Base-by-base conservation (phyloP, 2,888 invertebrate genomes). In the Mongoloraphidia duomilia region DNA sequence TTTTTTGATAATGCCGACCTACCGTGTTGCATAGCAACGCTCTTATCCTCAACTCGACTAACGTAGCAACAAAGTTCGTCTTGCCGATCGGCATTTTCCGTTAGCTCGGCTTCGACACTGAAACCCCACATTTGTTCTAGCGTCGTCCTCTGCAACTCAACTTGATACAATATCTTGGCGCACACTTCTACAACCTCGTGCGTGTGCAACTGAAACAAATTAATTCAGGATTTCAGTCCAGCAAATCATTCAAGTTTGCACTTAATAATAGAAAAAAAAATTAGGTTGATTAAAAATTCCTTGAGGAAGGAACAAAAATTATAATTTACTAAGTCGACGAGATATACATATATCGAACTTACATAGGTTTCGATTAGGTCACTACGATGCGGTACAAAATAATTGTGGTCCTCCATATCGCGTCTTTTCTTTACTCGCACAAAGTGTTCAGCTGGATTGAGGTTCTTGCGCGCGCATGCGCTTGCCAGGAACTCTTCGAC, bases 81-180 rank as follows among this genome's bases (percentile, higher is more conserved):
- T 67, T 95, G 94, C 47, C 92, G 75, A 67, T 95, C 95, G 9
- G 91, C 84, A 69, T 95, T 95, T 68, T 95, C 94, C 54, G 94
- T 92, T 51, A 96, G 77, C 70, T 96, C 95, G 3, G 95, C 95
- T 69, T 96, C 96, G 46, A 96, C 94, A 55, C 91, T 91, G 73
- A 96, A 93, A 58, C 96, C 96, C 88, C 95, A 96, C 88, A 94
- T 92, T 67, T 91, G 89, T 61, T 94, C 93, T 61, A 91, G 75
- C 9, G 90, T 88, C 56, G 82, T 84, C 53, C 95, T 78, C 60
- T 88, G 86, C 62, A 96, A 75, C 67, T 95, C 94, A 58, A 95
- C 91, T 77, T 95, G 94, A 71, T 95, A 95, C 56, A 95, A 76
- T 63, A 94, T 90, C 76, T 96, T 96, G 62, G 91, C 90, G 68